A percentile compares a stretch with the other conserved stretches of the same genome.
Evolutionary conservation across 30 jellyfish, hydroid and myxozoan species (phyloP).

Genomic region (Rhopilema esculentum): DNA sequence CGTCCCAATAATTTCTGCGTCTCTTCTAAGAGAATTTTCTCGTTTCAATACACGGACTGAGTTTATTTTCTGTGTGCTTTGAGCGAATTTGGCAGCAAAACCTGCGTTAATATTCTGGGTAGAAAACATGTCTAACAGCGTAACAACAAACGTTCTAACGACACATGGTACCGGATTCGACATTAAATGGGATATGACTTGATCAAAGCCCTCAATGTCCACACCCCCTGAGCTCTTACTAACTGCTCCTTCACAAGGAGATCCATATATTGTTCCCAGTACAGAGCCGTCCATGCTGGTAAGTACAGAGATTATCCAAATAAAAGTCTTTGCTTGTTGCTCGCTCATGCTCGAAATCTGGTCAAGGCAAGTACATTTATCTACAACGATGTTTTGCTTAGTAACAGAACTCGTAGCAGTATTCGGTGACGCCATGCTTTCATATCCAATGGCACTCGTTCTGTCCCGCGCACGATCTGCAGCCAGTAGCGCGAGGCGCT

Average conservation of each 20-base stretch:
- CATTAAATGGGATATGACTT: slow-evolving; percentile 6
- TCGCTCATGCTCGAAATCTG: not conserved
- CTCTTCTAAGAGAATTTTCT: not conserved
- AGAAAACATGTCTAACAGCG: slow-evolving; percentile 10
- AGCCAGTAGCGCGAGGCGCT: not conserved
- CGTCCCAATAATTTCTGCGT: not conserved
- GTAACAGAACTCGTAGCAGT: not conserved
- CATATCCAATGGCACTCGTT: not conserved
- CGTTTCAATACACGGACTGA: not conserved
- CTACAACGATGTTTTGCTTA: not conserved
- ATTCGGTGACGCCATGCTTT: not conserved
- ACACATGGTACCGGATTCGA: slow-evolving; percentile 36
- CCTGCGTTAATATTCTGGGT: not conserved
- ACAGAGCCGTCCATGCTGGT: not conserved
- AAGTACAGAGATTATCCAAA: slow-evolving; percentile 4
- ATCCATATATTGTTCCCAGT: slow-evolving; percentile 25
- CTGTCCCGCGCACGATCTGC: not conserved
- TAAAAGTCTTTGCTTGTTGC: slow-evolving; percentile 9
- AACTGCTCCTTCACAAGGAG: not conserved
- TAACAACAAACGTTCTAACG: slow-evolving; percentile 8
- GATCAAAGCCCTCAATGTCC: slow-evolving; percentile 15
- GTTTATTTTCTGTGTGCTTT: not conserved
- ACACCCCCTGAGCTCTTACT: not conserved
- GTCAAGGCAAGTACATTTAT: not conserved
- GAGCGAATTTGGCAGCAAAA: not conserved